Evolutionary conservation across 2,888 invertebrate genomes (phyloP).

Genomic region (Melipona bicolor): DNA sequence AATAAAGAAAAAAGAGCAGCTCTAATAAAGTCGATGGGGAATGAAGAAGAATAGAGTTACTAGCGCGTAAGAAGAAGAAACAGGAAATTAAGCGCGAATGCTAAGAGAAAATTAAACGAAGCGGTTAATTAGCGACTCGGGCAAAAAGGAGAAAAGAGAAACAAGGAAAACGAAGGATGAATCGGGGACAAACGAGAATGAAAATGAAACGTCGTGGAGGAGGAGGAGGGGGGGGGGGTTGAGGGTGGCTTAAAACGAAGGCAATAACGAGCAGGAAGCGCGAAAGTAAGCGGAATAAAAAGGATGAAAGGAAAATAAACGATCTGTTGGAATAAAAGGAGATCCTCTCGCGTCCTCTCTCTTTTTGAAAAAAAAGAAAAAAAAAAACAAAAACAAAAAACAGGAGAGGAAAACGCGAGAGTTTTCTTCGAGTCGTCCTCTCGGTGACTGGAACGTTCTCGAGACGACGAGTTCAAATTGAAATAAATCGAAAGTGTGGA

Average conservation of each 20-base stretch:
- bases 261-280: slow-evolving; percentile 10
- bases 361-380: background rate
- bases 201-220: slow-evolving; percentile 7
- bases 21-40: slow-evolving; percentile 2
- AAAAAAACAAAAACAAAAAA: background rate
- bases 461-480: too few species aligned
- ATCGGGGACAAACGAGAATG: background rate
- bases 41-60: slow-evolving; percentile 21
- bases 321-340: background rate
- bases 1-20: background rate
- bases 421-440: too few species aligned
- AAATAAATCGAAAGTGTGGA: too few species aligned
- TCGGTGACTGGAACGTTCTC: too few species aligned
- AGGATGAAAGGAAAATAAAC: background rate
- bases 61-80: background rate
- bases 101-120: slow-evolving; percentile 19
- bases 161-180: background rate
- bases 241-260: background rate
- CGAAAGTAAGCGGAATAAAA: slow-evolving; percentile 5
- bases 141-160: background rate
- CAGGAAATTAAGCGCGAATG: slow-evolving; percentile 4
- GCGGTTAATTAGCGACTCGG: slow-evolving; percentile 8
- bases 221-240: too few species aligned
- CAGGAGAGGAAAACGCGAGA: background rate
- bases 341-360: background rate